Evolutionary conservation across 2,113 vertebrate genomes (phyloP).

Genomic region (Centropus bengalensis): DNA sequence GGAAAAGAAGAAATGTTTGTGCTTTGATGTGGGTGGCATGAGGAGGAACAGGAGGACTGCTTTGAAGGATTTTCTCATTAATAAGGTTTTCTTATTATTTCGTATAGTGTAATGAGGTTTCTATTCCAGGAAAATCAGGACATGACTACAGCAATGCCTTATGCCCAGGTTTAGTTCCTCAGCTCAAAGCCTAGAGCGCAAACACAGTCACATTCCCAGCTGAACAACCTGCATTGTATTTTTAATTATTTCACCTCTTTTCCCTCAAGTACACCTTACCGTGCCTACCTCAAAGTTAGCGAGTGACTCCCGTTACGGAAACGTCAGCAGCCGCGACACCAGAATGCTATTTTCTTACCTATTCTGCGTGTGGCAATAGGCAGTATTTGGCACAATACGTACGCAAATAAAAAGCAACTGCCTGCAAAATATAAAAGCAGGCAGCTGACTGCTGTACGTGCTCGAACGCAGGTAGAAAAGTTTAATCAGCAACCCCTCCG

Average conservation of each 20-base stretch:
- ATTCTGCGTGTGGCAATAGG: not conserved
- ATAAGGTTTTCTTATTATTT: not conserved
- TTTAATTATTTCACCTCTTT: not conserved
- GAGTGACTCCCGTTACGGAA: not conserved
- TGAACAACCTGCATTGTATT: not conserved
- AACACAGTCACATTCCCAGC: not conserved
- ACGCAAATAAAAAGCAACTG: slow-evolving; percentile 9
- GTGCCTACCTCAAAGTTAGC: not conserved
- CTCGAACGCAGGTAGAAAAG: not conserved
- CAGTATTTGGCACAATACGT: not conserved
- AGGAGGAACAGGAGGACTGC: not conserved
- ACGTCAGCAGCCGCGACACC: not conserved
- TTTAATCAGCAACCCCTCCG: not conserved
- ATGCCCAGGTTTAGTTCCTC: not conserved
- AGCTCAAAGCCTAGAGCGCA: not conserved
- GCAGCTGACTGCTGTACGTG: slow-evolving; percentile 31
- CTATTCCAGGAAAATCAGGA: slow-evolving; percentile 9
- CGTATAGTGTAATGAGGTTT: not conserved
- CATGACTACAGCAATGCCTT: not conserved
- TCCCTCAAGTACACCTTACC: not conserved
- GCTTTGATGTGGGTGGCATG: slow-evolving; percentile 8
- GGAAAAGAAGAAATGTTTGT: slow-evolving; percentile 5
- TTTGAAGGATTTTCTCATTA: not conserved
- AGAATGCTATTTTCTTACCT: not conserved
- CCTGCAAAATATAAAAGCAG: not conserved